Evolutionary conservation across 2,797 vertebrate genomes (phyloP).

Genomic region (Mallotus villosus): DNA sequence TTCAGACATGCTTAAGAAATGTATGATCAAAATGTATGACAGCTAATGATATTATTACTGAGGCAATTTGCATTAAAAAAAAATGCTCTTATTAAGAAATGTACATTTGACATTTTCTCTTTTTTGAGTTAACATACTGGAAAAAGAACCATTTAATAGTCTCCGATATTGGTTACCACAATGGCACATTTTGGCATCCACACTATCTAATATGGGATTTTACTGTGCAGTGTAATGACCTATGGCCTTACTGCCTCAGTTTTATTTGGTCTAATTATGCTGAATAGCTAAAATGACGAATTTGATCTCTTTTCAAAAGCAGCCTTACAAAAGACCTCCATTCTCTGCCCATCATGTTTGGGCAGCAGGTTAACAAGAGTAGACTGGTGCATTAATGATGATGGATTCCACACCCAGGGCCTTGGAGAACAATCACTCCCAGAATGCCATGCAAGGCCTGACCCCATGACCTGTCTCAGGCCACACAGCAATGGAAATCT

Average conservation of each 20-base stretch:
- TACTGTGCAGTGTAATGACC: conserved; percentile 73
- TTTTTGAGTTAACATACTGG: neutral
- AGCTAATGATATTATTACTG: neutral
- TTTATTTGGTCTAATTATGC: conserved; percentile 87
- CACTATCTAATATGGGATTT: conserved; percentile 68
- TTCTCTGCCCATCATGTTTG: conserved; percentile 83
- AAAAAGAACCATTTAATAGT: too few relatives aligned
- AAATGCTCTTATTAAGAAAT: too few relatives aligned
- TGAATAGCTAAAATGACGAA: conserved; percentile 85
- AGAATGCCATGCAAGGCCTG: conserved; percentile 86
- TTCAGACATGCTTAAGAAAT: conserved; percentile 40
- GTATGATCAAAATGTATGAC: neutral
- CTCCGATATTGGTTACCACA: conserved; percentile 4
- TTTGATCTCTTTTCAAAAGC: conserved; percentile 88
- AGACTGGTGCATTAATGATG: conserved; percentile 93
- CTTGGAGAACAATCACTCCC: conserved; percentile 91
- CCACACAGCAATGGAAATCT: conserved; percentile 89
- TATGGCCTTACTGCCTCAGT: conserved; percentile 78
- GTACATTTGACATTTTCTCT: too few relatives aligned
- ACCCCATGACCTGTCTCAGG: conserved; percentile 91
- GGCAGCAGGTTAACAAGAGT: conserved; percentile 83
- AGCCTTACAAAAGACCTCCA: conserved; percentile 79
- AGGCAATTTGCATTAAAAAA: too few relatives aligned
- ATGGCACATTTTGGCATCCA: conserved; percentile 28
- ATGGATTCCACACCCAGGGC: conserved; percentile 88